These are phyloP conservation scores for Gallinago nigripennis DNA, from an alignment of 2,797 vertebrate genomes.

Conservation along the genomic window DNA sequence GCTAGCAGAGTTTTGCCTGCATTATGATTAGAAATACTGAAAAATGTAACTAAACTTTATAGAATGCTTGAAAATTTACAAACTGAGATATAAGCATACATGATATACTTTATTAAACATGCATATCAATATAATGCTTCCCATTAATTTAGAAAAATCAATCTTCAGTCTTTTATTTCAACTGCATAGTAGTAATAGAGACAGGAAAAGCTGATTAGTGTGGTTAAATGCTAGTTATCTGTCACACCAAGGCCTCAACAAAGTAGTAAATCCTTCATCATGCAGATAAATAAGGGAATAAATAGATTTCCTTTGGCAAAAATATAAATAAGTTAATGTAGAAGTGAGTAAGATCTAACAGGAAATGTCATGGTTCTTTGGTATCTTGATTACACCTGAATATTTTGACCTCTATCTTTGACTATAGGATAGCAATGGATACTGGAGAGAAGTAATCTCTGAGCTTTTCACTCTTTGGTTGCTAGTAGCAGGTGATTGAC, in stretches of 20 bases:
- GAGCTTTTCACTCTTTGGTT: background rate
- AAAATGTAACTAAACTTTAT: background rate
- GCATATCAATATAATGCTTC: background rate
- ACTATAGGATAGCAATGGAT: background rate
- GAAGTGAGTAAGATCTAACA: background rate
- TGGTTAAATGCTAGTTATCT: background rate
- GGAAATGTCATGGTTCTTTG: background rate
- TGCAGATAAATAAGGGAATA: background rate
- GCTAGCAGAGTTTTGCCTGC: background rate
- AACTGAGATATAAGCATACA: background rate
- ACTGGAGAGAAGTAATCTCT: background rate
- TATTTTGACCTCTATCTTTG: background rate
- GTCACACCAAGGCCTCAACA: background rate
- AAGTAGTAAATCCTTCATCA: background rate
- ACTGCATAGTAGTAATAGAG: background rate
- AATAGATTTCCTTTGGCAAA: background rate
- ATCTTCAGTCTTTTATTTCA: background rate
- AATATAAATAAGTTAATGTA: background rate
- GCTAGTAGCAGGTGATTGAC: background rate
- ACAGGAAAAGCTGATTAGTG: background rate
- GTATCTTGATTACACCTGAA: background rate
- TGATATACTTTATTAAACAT: background rate
- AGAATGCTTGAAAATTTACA: background rate
- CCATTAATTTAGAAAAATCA: background rate
- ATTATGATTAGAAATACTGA: background rate